Evolutionary conservation across 2,113 vertebrate species (phyloP).

Genomic region (Pica pica): DNA sequence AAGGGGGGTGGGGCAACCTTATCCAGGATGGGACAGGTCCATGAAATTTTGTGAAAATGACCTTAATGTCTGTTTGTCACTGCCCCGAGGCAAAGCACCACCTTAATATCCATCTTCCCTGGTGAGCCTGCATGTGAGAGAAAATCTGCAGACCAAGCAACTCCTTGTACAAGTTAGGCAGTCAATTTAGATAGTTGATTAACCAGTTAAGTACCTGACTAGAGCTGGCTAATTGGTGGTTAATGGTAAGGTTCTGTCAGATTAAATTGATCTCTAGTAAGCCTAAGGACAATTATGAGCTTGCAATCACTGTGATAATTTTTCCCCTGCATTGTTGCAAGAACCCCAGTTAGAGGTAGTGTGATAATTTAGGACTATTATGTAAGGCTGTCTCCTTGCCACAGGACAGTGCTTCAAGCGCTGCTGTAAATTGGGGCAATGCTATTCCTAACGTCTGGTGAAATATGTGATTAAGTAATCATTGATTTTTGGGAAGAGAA

Average conservation of each 20-base stretch:
- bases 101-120: not conserved
- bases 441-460: not conserved
- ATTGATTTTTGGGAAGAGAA: not conserved
- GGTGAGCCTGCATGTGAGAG: not conserved
- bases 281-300: not conserved
- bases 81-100: fast-evolving
- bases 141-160: not conserved
- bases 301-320: not conserved
- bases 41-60: not conserved
- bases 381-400: constrained; percentile 19
- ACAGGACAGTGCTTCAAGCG: not conserved
- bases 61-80: not conserved
- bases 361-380: constrained; percentile 4
- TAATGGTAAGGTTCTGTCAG: not conserved
- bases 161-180: not conserved
- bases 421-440: not conserved
- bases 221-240: not conserved
- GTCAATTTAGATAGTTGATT: not conserved
- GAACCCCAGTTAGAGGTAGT: not conserved
- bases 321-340: not conserved
- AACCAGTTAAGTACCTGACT: not conserved
- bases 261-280: not conserved
- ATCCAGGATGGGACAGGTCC: fast-evolving
- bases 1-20: not conserved
- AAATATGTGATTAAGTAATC: not conserved